These are phyloP conservation scores for Menura novaehollandiae DNA, from an alignment of 2,113 vertebrate genomes.

Conservation along the genomic window DNA sequence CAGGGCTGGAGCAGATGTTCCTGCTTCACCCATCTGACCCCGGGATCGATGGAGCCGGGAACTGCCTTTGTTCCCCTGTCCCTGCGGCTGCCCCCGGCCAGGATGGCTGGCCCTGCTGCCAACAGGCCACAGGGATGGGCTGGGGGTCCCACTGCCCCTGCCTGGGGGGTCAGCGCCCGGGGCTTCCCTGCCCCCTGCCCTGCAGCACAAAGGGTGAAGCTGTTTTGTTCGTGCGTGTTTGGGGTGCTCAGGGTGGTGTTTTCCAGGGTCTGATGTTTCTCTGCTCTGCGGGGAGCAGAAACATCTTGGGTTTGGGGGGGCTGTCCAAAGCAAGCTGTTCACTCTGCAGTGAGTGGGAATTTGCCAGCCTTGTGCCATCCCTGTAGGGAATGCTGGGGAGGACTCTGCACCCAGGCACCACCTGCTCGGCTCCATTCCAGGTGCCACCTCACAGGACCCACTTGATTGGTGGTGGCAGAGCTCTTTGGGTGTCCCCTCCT, in stretches of 20 bases:
- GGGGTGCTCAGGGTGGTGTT: not conserved
- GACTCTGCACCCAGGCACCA: accelerated
- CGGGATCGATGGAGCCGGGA: not conserved
- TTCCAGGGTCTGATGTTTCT: not conserved
- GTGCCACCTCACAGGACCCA: not conserved
- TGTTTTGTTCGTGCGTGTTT: accelerated
- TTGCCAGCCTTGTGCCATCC: not conserved
- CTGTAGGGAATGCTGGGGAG: not conserved
- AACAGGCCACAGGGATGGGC: not conserved
- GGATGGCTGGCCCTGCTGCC: not conserved
- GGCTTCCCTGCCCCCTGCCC: not conserved
- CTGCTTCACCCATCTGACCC: not conserved
- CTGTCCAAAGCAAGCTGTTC: accelerated
- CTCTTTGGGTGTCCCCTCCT: not conserved
- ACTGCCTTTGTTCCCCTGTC: not conserved
- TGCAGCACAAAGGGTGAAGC: not conserved
- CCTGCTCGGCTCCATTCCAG: not conserved
- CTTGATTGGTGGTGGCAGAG: not conserved
- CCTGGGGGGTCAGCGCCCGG: accelerated
- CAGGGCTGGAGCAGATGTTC: not conserved
- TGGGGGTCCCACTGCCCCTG: not conserved
- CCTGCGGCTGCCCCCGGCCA: not conserved
- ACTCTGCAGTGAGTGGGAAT: accelerated
- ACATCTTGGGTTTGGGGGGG: not conserved
- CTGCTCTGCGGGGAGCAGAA: not conserved